Base-by-base conservation (phyloP, 2,113 vertebrate genomes). In the Delphinus delphis region DNA sequence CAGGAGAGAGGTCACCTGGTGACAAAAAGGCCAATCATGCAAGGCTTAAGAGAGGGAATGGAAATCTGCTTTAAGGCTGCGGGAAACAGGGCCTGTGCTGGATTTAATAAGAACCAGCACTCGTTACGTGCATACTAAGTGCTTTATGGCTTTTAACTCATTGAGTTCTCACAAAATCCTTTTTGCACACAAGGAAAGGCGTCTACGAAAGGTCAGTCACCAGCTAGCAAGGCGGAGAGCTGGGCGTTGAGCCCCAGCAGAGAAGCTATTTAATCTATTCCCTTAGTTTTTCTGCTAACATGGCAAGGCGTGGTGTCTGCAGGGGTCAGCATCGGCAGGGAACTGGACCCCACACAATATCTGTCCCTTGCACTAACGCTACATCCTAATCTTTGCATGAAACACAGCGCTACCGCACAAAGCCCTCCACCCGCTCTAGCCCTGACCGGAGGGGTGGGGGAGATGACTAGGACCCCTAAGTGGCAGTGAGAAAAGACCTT, bases 91-190 rank as follows among this genome's bases (percentile, higher is more conserved):
- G 20, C 20, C 63, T 2, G 0, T 8, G 11, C 5, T 14, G 33
- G 41, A 36, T 28, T n/a, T 26, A 1, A 18, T 28, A 28, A 47
- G 58, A 28, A 15, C 14, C 15, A 8, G 63, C 17, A 6, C 68
- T 1, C 11, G 6, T 55, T 44, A 33, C 20, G 0, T 12, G 36
- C 47, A 12, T 7, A 21, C 20, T 1, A 41, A 68, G n/a, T 4
- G 12, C 25, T 18, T 33, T 74, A 31, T 1, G 1, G 55, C n/a
- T 41, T 85, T 84, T 23, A 41, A 85, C 58, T 63, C 58, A 33
- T 6, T 62, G 4, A 11, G 44, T 38, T 44, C 55, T 41, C 20
- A 18, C 44, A 31, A 74, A 53, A 65, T 10, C 47, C 68, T 20
- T 63, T 65, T 41, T 33, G 23, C 58, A 3, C 33, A 55, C 25